Evolutionary conservation across 2,888 invertebrate genomes (phyloP), one percentile per base, ranked within the genome.

Genomic region (Thereva unica): DNA sequence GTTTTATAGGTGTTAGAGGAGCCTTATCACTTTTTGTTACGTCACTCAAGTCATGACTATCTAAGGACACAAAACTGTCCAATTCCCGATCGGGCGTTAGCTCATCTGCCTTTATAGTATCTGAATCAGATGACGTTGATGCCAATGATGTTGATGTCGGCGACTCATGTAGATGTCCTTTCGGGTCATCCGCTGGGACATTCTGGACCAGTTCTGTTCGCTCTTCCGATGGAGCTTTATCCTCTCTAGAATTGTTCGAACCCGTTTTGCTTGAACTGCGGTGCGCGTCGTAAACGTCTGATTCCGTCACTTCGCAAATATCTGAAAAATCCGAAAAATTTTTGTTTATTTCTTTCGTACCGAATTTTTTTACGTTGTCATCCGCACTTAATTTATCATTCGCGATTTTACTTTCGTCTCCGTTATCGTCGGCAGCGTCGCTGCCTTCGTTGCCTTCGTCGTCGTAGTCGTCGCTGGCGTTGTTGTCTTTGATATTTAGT

Each of bases 311-410:
- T 12, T 38, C 52, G 37, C 53, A 54, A 64, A 38, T 44, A 54
- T 64, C 54, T 54, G 54, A 53, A 64, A 64, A 44, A 64, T 64
- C 44, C 53, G 44, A 52, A 37, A 64, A 53, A 64, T 63, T 63
- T 38, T 23, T 42, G 23, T 50, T 34, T 41, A 42, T 40, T 41
- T 50, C 23, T 41, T 52, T 23, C 42, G 50, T 52, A 42, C 23
- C 34, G 50, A 50, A 50, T 41, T 50, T 40, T 41, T 50, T 52
- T 4, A n/a, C 37, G 42, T 34, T 63, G 52, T 42, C 53, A 53
- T 50, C 35, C 23, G 50, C 50, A 50, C 50, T 50, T 50, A 45
- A 61, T 40, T 61, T 61, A 50, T 49, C 61, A 38, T 61, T 23
- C 50, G 50, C 50, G 50, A 50, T 49, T 44, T 54, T 54, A 64